These are phyloP conservation scores for Xanthorhoe designata DNA, from an alignment of 2,888 invertebrate species.

Conservation along the genomic window DNA sequence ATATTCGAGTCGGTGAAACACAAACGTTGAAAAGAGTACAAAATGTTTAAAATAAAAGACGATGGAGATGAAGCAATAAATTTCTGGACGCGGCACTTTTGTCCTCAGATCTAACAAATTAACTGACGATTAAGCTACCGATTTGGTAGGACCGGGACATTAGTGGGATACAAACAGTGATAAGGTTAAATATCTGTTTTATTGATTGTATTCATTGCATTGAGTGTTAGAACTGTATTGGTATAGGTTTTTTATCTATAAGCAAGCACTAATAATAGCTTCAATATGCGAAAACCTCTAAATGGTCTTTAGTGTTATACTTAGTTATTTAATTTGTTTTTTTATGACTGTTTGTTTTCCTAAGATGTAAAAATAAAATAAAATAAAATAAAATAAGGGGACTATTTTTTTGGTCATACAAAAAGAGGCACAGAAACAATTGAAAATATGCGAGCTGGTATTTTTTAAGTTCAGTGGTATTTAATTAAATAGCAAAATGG, in stretches of 20 bases:
- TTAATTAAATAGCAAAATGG: too few species aligned
- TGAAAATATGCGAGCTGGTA: too few species aligned
- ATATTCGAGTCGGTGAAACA: slow-evolving; percentile 35
- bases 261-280: too few species aligned
- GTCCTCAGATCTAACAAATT: slow-evolving; percentile 80
- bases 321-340: too few species aligned
- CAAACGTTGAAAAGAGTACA: slow-evolving; percentile 51
- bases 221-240: neutral
- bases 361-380: too few species aligned
- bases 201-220: neutral
- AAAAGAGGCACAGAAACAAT: too few species aligned
- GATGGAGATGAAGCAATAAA: slow-evolving; percentile 81
- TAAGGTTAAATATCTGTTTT: slow-evolving; percentile 44
- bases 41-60: slow-evolving; percentile 68
- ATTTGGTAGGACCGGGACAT: slow-evolving; percentile 69
- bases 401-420: too few species aligned
- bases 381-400: too few species aligned
- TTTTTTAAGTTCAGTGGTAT: too few species aligned
- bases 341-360: too few species aligned
- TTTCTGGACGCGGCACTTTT: slow-evolving; percentile 76
- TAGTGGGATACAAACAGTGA: slow-evolving; percentile 78
- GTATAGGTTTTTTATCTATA: neutral
- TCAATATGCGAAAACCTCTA: too few species aligned
- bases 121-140: slow-evolving; percentile 83
- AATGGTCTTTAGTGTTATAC: too few species aligned